Conservation (phyloP, 2,797 vertebrate genomes). For the Bryconaethiops microstoma region DNA sequence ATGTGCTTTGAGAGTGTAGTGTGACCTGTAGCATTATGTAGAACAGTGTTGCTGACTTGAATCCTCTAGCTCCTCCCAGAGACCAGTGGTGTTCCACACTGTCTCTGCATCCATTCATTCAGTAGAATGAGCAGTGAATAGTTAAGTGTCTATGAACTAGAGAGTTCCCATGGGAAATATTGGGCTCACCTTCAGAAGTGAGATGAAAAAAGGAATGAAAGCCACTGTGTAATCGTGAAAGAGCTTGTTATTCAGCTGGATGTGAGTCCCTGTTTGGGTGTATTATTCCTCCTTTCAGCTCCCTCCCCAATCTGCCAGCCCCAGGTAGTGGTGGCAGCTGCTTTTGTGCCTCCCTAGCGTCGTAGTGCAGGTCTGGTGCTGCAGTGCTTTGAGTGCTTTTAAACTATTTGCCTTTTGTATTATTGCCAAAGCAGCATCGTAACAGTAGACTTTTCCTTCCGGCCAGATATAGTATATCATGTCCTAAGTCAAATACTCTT, state of each 20-base stretch:
- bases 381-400: constrained; percentile 29
- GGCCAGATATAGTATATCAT: not conserved
- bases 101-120: not conserved
- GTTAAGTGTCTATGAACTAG: constrained; percentile 22
- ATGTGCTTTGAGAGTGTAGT: not conserved
- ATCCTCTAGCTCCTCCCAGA: not conserved
- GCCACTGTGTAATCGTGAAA: constrained; percentile 20
- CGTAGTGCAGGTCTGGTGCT: constrained; percentile 16
- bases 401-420: constrained; percentile 20
- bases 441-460: not conserved
- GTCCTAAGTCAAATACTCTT: constrained; percentile 18
- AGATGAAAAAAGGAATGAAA: constrained; percentile 17
- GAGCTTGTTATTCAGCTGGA: not conserved
- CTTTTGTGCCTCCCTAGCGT: constrained; percentile 24
- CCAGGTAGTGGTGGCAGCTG: constrained; percentile 22
- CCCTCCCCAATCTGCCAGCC: constrained; percentile 17
- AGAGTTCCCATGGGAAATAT: constrained; percentile 4
- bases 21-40: not conserved
- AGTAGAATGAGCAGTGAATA: constrained; percentile 8
- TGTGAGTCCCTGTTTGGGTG: constrained; percentile 24
- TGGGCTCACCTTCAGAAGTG: constrained; percentile 8
- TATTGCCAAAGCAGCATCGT: constrained; percentile 8
- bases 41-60: not conserved
- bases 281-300: constrained; percentile 11
- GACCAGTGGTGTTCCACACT: not conserved